These are phyloP conservation scores for Taxidea taxus DNA, from an alignment of 2,113 vertebrate species.

Conservation along the genomic window DNA sequence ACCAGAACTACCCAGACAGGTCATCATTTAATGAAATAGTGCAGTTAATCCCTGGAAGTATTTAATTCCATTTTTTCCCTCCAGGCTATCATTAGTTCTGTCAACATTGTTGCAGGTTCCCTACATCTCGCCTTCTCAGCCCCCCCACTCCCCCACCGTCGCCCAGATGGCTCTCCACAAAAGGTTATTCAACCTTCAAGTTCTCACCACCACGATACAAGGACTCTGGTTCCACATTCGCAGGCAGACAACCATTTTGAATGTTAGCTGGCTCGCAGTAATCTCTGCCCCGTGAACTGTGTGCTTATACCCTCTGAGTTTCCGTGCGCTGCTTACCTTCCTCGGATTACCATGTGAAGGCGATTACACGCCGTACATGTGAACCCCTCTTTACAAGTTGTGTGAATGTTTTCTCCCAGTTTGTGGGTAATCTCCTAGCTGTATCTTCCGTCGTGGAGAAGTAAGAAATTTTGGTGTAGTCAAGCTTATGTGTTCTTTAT, in stretches of 20 bases:
- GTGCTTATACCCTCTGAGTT: too few relatives aligned
- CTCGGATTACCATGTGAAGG: neutral
- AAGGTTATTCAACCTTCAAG: too few relatives aligned
- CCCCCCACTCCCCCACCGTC: neutral
- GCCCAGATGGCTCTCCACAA: neutral
- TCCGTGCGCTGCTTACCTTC: neutral
- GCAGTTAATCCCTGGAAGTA: neutral
- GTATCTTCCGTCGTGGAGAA: too few relatives aligned
- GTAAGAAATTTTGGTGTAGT: neutral
- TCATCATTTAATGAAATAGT: neutral
- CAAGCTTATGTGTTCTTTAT: neutral
- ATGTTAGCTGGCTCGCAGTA: neutral
- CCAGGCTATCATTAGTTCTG: neutral
- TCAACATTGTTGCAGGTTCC: neutral
- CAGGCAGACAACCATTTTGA: neutral
- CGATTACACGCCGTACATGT: fast-evolving
- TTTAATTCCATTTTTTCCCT: neutral
- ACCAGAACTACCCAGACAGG: neutral
- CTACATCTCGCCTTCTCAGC: neutral
- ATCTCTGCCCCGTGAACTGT: neutral
- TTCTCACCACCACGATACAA: neutral
- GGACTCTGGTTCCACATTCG: neutral
- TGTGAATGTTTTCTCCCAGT: neutral
- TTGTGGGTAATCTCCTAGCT: neutral
- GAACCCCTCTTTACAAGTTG: too few relatives aligned